Conservation (phyloP, 1,140 invertebrate genomes). For the Neodiprion lecontei region DNA sequence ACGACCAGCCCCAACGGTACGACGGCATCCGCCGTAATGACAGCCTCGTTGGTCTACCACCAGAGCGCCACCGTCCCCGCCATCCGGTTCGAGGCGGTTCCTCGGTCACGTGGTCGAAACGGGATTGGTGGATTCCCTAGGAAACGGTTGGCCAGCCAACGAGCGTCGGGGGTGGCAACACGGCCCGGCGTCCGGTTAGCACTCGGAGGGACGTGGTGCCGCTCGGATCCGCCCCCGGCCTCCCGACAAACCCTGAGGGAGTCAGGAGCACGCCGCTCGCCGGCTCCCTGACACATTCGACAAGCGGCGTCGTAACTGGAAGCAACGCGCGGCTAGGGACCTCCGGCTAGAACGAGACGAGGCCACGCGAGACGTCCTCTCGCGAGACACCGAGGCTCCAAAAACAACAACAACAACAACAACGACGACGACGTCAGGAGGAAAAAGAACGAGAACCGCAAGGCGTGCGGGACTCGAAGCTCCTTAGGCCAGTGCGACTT, state of each 20-base stretch:
- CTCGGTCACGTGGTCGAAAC: constrained; percentile 24
- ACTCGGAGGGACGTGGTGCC: constrained; percentile 35
- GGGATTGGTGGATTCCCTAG: constrained; percentile 39
- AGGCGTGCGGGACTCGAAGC: too few relatives aligned
- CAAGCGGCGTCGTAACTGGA: constrained; percentile 63
- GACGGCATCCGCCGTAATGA: constrained; percentile 50
- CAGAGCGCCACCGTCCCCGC: constrained; percentile 50
- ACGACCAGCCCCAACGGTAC: constrained; percentile 13
- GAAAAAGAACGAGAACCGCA: not conserved
- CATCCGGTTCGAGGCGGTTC: constrained; percentile 31
- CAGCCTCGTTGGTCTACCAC: constrained; percentile 39
- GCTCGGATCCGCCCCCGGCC: constrained; percentile 31
- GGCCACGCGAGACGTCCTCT: not conserved
- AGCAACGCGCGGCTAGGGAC: constrained; percentile 62
- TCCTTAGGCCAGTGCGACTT: too few relatives aligned
- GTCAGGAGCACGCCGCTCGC: constrained; percentile 52
- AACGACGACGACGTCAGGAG: not conserved
- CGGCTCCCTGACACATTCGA: constrained; percentile 61
- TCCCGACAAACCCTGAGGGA: constrained; percentile 53
- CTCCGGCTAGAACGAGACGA: constrained; percentile 31
- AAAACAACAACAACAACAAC: not conserved
- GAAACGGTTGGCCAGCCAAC: constrained; percentile 26
- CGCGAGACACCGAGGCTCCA: too few relatives aligned
- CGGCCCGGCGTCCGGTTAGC: constrained; percentile 32
- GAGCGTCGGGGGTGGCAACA: constrained; percentile 18